Evolutionary conservation across 2,113 vertebrate genomes (phyloP), one percentile per base, ranked within the genome.

Genomic region (Azemiops feae): DNA sequence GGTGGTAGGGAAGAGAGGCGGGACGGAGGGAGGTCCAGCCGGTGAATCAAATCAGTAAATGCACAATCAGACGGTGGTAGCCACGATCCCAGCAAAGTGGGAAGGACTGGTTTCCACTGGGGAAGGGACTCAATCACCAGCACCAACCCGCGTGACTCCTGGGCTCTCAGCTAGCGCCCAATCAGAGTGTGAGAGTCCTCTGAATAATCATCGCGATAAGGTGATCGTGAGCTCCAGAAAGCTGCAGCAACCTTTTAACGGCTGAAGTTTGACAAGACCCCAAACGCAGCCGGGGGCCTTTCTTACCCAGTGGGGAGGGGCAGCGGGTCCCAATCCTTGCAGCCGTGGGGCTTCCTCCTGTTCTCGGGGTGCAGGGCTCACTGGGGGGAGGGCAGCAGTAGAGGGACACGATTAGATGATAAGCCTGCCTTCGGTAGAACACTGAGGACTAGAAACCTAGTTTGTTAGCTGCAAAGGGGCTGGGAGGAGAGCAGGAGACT

Each of bases 161-260:
- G 3, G n/a, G 16, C 5, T 74, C n/a, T 34, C 30, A 5, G 5
- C 2, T 74, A 6, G n/a, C 0, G 2, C 64, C 30, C n/a, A 50
- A 9, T 50, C 47, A 74, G 30, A 69, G 3, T 30, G 27, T n/a
- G 60, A 64, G 14, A 18, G n/a, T 34, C 64, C 0, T 6, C 64
- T 18, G 14, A 74, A 3, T 16, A 1, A 18, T 34, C n/a, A 20
- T 3, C 1, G 5, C 0, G 0, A 39, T 6, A 7, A 39, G 7
- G 8, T 50, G 47, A 50, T 50, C 47, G 1, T n/a, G 27, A 39
- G 69, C 69, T 20, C 16, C 69, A 34, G n/a, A 25, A 27, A 27
- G 11, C 1, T 2, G 5, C 85, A 50, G 20, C 30, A 69, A n/a
- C 8, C 1, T 12, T 30, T 27, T 10, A 12, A 12, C 27, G 1